phyloP scores from a whole-genome alignment of 2,888 invertebrate species.

The Panzeria rudis region DNA sequence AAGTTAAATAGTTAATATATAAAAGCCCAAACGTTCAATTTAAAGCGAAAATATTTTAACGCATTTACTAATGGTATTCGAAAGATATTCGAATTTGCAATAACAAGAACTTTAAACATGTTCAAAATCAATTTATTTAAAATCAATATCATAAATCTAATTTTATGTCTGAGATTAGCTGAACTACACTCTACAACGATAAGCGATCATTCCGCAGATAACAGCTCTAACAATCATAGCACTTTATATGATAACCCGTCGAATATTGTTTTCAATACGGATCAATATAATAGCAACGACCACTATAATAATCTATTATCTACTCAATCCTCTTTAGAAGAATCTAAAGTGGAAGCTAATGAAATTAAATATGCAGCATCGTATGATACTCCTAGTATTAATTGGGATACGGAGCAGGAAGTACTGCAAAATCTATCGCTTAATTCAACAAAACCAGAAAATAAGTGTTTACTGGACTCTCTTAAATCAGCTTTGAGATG shows the following conservation, averaged over 20 bases:
- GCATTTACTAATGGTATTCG: not conserved
- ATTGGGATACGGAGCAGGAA: constrained; percentile 39
- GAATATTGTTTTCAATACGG: constrained; percentile 3
- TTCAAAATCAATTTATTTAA: constrained; percentile 67
- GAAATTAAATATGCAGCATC: constrained; percentile 46
- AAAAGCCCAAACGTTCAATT: not conserved
- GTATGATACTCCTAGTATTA: constrained; percentile 5
- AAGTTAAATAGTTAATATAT: too few relatives aligned
- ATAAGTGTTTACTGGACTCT: constrained; percentile 77
- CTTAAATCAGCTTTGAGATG: constrained; percentile 77
- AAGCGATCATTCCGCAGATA: constrained; percentile 57
- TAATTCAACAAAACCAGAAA: constrained; percentile 71
- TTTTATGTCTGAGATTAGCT: constrained; percentile 73
- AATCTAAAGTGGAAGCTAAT: constrained; percentile 19
- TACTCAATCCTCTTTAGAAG: constrained; percentile 2
- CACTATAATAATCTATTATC: not conserved
- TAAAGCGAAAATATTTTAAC: not conserved
- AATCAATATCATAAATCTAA: constrained; percentile 67
- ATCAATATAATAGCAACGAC: not conserved
- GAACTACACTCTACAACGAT: constrained; percentile 64
- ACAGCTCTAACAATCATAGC: not conserved
- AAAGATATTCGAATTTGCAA: constrained; percentile 6
- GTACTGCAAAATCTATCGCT: constrained; percentile 73
- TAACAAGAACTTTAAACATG: constrained; percentile 33
- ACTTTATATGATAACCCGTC: not conserved